Evolutionary conservation across 2,113 vertebrate genomes (phyloP).

Genomic region (Rhinichthys klamathensis): DNA sequence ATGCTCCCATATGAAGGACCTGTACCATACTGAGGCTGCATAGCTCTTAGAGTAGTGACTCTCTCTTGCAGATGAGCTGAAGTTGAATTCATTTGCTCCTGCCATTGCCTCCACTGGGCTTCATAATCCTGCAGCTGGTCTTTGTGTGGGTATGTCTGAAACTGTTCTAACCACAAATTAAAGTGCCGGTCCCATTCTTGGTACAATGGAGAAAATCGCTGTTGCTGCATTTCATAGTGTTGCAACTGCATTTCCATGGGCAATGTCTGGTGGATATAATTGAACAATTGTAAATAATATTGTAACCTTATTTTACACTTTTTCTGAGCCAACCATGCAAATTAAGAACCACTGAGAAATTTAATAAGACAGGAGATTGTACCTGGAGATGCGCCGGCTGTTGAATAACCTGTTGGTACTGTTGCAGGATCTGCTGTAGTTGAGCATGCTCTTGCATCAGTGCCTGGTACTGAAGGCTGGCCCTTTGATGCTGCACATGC

Average conservation of each 20-base stretch:
- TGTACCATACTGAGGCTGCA: slow-evolving; percentile 80
- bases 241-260: slow-evolving; percentile 88
- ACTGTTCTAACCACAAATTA: slow-evolving; percentile 91
- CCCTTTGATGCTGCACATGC: slow-evolving; percentile 92
- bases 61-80: slow-evolving; percentile 89
- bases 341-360: not conserved
- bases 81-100: slow-evolving; percentile 95
- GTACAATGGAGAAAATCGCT: slow-evolving; percentile 88
- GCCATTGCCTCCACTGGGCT: slow-evolving; percentile 96
- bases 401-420: slow-evolving; percentile 92
- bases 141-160: slow-evolving; percentile 94
- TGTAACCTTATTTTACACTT: not conserved
- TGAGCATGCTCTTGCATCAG: slow-evolving; percentile 97
- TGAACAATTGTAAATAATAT: slow-evolving; percentile 12
- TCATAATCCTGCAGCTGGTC: slow-evolving; percentile 95
- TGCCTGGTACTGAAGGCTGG: slow-evolving; percentile 92
- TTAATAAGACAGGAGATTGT: not conserved
- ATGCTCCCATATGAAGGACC: slow-evolving; percentile 76
- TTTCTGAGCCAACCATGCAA: not conserved
- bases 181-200: slow-evolving; percentile 93
- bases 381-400: slow-evolving; percentile 90
- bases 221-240: slow-evolving; percentile 91
- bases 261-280: slow-evolving; percentile 80
- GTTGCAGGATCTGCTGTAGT: slow-evolving; percentile 89
- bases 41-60: slow-evolving; percentile 82